Evolutionary conservation across 2,797 vertebrate genomes (phyloP).

Genomic region (Sebastes wilsoni): DNA sequence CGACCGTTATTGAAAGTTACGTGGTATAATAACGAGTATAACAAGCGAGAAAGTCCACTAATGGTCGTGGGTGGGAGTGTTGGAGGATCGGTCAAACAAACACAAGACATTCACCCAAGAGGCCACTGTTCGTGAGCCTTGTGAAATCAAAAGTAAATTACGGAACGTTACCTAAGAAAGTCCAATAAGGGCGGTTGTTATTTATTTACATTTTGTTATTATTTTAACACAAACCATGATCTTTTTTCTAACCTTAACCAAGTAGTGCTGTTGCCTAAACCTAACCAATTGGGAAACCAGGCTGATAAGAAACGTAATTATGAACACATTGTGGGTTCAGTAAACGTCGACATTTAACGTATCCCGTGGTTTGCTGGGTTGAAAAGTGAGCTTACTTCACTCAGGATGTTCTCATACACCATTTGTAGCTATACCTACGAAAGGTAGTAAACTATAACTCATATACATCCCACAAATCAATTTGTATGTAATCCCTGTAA

Average conservation of each 20-base stretch:
- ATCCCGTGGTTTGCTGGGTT: no score
- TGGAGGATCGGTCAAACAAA: no score
- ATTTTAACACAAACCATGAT: neutral
- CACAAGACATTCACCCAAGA: no score
- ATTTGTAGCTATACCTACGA: no score
- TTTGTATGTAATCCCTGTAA: no score
- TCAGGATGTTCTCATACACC: no score
- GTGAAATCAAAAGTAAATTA: neutral
- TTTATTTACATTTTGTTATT: neutral
- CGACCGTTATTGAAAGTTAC: neutral
- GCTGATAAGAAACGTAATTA: neutral
- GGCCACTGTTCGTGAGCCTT: accelerated
- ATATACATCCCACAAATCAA: no score
- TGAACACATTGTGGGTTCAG: no score
- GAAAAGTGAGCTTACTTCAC: neutral
- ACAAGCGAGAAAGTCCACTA: neutral
- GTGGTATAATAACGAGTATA: neutral
- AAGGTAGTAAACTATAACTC: no score
- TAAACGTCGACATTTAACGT: accelerated
- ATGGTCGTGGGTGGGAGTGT: neutral
- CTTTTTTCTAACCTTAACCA: neutral
- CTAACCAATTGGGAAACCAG: neutral
- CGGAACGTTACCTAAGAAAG: neutral
- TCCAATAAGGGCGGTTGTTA: no score
- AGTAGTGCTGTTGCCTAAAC: neutral